phyloP scores from a whole-genome alignment of 2,113 vertebrate genomes.

The Etheostoma cragini region DNA sequence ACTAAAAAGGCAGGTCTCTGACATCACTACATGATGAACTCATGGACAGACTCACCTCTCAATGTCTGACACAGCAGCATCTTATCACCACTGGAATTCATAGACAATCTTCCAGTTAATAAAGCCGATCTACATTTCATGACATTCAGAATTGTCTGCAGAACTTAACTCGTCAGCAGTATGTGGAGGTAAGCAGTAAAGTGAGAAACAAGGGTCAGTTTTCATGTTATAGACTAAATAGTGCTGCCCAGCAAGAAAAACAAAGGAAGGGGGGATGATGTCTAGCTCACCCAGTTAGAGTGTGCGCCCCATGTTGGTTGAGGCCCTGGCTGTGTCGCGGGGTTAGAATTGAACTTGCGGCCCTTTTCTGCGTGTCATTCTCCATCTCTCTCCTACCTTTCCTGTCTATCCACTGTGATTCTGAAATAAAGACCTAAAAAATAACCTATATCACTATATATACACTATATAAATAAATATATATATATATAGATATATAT shows the following conservation, averaged over 20 bases:
- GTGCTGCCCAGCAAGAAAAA: slow-evolving; percentile 44
- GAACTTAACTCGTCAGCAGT: slow-evolving; percentile 47
- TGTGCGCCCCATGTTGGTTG: too few relatives aligned
- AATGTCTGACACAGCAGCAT: not conserved
- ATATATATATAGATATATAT: too few relatives aligned
- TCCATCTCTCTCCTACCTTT: too few relatives aligned
- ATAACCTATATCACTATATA: too few relatives aligned
- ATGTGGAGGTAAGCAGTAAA: slow-evolving; percentile 34
- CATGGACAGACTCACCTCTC: slow-evolving; percentile 3
- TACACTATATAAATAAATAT: too few relatives aligned
- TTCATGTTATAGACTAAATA: slow-evolving; percentile 48
- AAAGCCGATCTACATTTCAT: not conserved
- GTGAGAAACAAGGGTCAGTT: slow-evolving; percentile 54
- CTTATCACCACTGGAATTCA: not conserved
- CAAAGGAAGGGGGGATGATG: not conserved
- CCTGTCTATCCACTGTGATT: too few relatives aligned
- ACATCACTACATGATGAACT: slow-evolving; percentile 42
- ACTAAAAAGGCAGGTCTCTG: slow-evolving; percentile 24
- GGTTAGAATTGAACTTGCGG: too few relatives aligned
- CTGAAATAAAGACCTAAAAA: too few relatives aligned
- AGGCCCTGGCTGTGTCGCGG: too few relatives aligned
- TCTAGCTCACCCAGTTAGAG: too few relatives aligned
- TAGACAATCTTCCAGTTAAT: not conserved
- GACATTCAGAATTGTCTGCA: slow-evolving; percentile 43
- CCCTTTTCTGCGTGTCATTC: too few relatives aligned